Conservation (phyloP, 2,113 vertebrate genomes). For the Hippocampus barbouri region DNA sequence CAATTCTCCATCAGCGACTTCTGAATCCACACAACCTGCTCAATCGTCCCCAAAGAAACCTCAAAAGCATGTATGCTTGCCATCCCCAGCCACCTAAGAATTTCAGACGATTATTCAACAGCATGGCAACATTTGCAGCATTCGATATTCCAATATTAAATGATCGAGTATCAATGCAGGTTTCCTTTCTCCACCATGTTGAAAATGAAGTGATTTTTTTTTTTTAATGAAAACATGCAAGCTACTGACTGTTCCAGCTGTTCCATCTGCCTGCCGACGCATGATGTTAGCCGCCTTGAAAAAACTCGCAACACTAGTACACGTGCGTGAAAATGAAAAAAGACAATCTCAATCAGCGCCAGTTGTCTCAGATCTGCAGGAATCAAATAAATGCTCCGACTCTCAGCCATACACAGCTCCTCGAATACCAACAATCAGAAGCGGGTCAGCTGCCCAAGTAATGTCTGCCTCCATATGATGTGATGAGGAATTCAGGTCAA, state of each 20-base stretch:
- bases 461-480: conserved; percentile 40
- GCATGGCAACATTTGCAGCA: neutral
- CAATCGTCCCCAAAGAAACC: neutral
- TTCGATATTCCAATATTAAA: neutral
- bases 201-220: neutral
- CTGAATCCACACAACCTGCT: conserved; percentile 47
- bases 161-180: neutral
- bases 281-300: neutral
- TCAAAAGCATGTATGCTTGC: neutral
- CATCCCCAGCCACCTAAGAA: neutral
- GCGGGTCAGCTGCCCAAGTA: conserved; percentile 54
- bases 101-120: too few relatives aligned
- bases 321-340: neutral
- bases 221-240: neutral
- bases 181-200: neutral
- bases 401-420: conserved; percentile 1
- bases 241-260: neutral
- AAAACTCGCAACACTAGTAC: neutral
- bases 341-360: neutral
- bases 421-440: conserved; percentile 43
- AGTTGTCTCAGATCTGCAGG: neutral
- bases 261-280: conserved; percentile 1
- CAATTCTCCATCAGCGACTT: conserved; percentile 36
- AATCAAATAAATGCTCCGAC: neutral
- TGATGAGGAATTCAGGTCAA: conserved; percentile 72